A percentile compares a stretch with the other conserved stretches of the same genome.
phyloP scores from a whole-genome alignment of 1,140 invertebrate species.

The Lethocerus indicus region DNA sequence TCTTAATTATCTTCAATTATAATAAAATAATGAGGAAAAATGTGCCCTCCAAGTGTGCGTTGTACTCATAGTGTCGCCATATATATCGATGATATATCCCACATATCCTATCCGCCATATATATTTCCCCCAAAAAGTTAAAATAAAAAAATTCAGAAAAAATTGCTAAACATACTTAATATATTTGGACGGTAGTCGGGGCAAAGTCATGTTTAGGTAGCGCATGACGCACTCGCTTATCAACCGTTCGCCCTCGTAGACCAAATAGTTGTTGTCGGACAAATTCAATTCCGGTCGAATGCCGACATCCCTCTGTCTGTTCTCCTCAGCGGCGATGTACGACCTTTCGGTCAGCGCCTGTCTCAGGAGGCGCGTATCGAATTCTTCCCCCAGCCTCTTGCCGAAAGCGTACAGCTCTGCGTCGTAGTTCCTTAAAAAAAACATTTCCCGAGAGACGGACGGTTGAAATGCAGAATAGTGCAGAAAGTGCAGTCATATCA shows the following conservation, averaged over 20 bases:
- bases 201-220: slow-evolving; percentile 42
- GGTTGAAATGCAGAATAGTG: no score
- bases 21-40: no score
- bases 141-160: slow-evolving; percentile 2
- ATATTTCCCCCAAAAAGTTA: slow-evolving; percentile 9
- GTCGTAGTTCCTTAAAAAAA: slow-evolving; percentile 48
- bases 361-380: slow-evolving; percentile 47
- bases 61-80: no score
- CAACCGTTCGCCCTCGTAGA: slow-evolving; percentile 41
- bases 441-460: slow-evolving; percentile 4
- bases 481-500: no score
- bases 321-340: slow-evolving; percentile 54
- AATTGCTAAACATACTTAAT: slow-evolving; percentile 29
- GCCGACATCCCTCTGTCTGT: slow-evolving; percentile 46
- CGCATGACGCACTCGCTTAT: slow-evolving; percentile 34
- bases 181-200: slow-evolving; percentile 52
- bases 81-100: no score
- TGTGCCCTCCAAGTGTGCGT: no score
- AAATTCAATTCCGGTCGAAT: slow-evolving; percentile 40
- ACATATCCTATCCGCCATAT: no score
- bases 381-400: slow-evolving; percentile 67
- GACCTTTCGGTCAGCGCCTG: slow-evolving; percentile 64
- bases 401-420: slow-evolving; percentile 80
- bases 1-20: no score
- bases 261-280: slow-evolving; percentile 47